Percentiles rank a stretch among this genome's conserved stretches.
These are phyloP conservation scores for Mamestra configurata DNA, from an alignment of 1,140 invertebrate genomes.

Conservation along the genomic window DNA sequence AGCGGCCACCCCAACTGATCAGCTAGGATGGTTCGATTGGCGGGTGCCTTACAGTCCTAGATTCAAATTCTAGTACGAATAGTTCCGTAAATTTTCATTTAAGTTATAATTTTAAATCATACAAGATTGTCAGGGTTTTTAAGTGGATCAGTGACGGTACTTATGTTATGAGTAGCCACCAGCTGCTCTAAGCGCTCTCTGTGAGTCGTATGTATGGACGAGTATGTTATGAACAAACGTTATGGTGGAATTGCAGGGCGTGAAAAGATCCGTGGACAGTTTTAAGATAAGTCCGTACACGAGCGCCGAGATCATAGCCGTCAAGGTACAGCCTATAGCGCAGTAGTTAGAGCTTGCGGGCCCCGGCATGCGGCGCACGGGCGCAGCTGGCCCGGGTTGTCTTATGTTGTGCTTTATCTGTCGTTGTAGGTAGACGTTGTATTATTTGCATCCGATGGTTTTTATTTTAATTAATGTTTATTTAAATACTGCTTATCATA, in stretches of 20 bases:
- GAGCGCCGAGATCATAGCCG: conserved; percentile 97
- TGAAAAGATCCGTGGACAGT: conserved; percentile 95
- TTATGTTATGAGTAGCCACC: no score
- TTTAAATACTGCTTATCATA: neutral
- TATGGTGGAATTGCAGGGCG: conserved; percentile 89
- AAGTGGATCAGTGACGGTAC: no score
- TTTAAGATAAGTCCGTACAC: conserved; percentile 89
- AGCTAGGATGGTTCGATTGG: no score
- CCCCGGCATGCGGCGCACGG: no score
- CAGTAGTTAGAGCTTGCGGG: conserved; percentile 25
- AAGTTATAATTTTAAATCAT: no score
- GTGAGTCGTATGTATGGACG: neutral
- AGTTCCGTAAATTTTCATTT: no score
- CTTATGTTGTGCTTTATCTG: conserved; percentile 43
- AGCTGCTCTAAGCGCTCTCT: no score
- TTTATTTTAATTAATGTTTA: conserved; percentile 30
- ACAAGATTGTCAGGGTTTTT: no score
- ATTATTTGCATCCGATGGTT: conserved; percentile 27
- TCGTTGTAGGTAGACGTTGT: conserved; percentile 40
- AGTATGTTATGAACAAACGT: neutral
- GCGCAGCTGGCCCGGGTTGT: neutral
- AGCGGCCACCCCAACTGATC: no score
- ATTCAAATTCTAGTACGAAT: no score
- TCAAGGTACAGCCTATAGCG: conserved; percentile 92
- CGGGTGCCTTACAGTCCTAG: no score